These are phyloP conservation scores for Hippoglossus hippoglossus DNA, from an alignment of 2,797 vertebrate genomes.

Conservation along the genomic window DNA sequence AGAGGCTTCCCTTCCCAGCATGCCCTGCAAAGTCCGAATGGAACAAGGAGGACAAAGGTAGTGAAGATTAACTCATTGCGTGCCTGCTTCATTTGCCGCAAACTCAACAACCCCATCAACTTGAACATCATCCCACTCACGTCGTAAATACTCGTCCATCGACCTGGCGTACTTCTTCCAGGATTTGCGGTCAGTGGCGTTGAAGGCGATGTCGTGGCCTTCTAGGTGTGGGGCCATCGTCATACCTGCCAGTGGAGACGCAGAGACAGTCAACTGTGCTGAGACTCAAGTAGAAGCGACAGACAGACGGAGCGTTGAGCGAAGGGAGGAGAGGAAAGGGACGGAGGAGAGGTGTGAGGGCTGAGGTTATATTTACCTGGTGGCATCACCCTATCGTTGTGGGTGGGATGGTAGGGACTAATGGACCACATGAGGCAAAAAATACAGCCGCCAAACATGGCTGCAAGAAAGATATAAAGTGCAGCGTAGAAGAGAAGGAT, in stretches of 20 bases:
- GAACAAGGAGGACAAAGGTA: constrained; percentile 68
- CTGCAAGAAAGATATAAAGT: constrained; percentile 93
- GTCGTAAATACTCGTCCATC: constrained; percentile 90
- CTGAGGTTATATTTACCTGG: constrained; percentile 87
- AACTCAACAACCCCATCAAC: constrained; percentile 35
- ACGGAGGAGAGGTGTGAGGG: neutral
- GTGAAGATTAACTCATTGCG: constrained; percentile 62
- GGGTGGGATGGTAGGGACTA: constrained; percentile 93
- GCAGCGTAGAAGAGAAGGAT: constrained; percentile 94
- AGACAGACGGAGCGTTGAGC: constrained; percentile 38
- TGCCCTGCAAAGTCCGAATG: constrained; percentile 76
- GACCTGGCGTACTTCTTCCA: constrained; percentile 91
- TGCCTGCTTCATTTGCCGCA: constrained; percentile 42
- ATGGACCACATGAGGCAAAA: constrained; percentile 95
- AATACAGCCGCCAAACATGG: constrained; percentile 94
- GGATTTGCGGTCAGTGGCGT: constrained; percentile 88
- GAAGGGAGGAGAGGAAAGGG: constrained; percentile 2
- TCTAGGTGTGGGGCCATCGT: constrained; percentile 92
- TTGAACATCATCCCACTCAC: constrained; percentile 78
- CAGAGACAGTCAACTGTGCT: constrained; percentile 81
- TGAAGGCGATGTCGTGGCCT: constrained; percentile 91
- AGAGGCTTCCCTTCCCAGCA: constrained; percentile 85
- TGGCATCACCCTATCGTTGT: constrained; percentile 93
- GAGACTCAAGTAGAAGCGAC: constrained; percentile 54
- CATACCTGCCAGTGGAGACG: constrained; percentile 90